Base-by-base conservation (phyloP, 2,113 vertebrate genomes). In the Oncorhynchus tshawytscha region DNA sequence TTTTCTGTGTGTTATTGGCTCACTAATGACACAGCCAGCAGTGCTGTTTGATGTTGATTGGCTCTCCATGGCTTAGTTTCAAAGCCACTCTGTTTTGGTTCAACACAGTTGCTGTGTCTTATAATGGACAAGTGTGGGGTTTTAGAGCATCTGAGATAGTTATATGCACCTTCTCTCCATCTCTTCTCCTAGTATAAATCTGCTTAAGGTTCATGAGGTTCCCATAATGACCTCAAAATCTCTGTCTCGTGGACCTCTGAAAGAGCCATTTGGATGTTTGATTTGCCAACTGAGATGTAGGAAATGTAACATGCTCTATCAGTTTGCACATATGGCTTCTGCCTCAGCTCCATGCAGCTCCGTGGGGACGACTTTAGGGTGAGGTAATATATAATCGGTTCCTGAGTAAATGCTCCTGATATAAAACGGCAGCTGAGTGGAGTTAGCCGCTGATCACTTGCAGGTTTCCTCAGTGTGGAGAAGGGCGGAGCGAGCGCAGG, bases 21-120 rank as follows among this genome's bases (percentile, higher is more conserved):
- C 70, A 79, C 88, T 92, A 91, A 93, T 91, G 77, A 90, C 79
- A 88, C 80, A 86, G 67, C 68, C 66, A 64, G 57, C 72, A 82
- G 85, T 74, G 88, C 83, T 90, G 85, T 90, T 87, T 67, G 83
- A 80, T 81, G 81, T 69, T 74, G 1, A 1, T 73, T 51, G 73
- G 75, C 18, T 85, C 70, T 82, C 86, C 78, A 85, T 76, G 0
- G 4, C 71, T 77, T 15, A 11, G 29, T 49, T 22, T 60, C 51
- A 48, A 70, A 15, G 34, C 51, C 59, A 13, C 31, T 20, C 16
- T 25, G 54, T 62, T 49, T 51, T 48, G 39, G 34, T 27, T 39
- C 29, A 34, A 39, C 67, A n/a, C 18, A 68, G 31, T 34, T 34
- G 16, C 18, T 68, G 31, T 68, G 67, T 15, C 25, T 39, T 29